Evolutionary conservation across 2,797 vertebrate species (phyloP).

Genomic region (Cuculus canorus): DNA sequence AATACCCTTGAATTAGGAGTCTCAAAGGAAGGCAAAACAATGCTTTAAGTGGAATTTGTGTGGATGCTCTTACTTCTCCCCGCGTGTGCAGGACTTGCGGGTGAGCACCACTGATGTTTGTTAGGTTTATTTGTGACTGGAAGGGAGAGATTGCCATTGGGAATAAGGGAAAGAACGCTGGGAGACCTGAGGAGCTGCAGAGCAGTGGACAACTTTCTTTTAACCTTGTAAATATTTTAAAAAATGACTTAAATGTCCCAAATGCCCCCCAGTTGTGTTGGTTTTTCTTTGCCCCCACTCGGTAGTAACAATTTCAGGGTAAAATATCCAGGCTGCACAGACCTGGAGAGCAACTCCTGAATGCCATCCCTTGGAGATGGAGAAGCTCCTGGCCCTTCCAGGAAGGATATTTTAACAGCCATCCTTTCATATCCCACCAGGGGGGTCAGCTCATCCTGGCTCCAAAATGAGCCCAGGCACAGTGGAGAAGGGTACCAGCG

Average conservation of each 20-base stretch:
- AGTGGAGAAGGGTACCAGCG: background rate
- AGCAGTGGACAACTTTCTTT: rapidly evolving
- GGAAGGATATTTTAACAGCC: rapidly evolving
- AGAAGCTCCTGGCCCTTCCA: background rate
- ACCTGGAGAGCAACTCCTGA: background rate
- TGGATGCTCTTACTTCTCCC: background rate
- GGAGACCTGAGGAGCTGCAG: rapidly evolving
- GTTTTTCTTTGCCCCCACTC: background rate
- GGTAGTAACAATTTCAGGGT: rapidly evolving
- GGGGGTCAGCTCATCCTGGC: background rate
- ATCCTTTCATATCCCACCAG: rapidly evolving
- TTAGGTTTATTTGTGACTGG: background rate
- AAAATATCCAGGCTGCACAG: background rate
- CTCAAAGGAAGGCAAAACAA: background rate
- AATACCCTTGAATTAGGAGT: rapidly evolving
- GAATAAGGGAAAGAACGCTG: background rate
- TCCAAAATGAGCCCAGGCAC: background rate
- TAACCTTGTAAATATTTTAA: background rate
- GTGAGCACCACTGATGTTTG: rapidly evolving
- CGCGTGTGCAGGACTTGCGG: rapidly evolving
- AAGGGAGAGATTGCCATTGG: background rate
- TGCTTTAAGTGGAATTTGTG: rapidly evolving
- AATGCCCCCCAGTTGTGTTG: background rate
- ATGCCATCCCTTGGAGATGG: background rate
- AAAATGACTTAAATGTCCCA: background rate